Evolutionary conservation across 2,888 invertebrate genomes (phyloP).

Genomic region (Drosophila mimetica): DNA sequence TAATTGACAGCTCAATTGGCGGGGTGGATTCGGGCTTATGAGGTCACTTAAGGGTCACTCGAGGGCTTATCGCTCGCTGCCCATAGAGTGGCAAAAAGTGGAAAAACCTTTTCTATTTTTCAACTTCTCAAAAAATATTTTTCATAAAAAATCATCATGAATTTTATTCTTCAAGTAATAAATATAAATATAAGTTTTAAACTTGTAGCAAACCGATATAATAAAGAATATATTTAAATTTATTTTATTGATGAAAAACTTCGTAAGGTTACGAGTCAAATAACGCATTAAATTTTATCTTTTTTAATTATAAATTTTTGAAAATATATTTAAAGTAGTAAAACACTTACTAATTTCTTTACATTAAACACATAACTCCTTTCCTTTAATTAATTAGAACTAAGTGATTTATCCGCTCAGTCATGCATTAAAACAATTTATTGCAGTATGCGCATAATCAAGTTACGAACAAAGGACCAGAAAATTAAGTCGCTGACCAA

Average conservation of each 20-base stretch:
- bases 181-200: too few species aligned
- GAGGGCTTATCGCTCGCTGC: slow-evolving; percentile 32
- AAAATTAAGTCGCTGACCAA: slow-evolving; percentile 6
- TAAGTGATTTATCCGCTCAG: background rate
- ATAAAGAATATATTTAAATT: too few species aligned
- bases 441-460: background rate
- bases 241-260: too few species aligned
- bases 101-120: background rate
- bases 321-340: too few species aligned
- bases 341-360: too few species aligned
- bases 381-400: background rate
- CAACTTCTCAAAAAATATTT: too few species aligned
- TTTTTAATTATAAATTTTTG: too few species aligned
- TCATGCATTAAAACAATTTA: slow-evolving; percentile 2
- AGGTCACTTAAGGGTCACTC: slow-evolving; percentile 41
- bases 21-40: slow-evolving; percentile 31
- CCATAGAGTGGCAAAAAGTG: slow-evolving; percentile 1
- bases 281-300: too few species aligned
- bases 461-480: slow-evolving; percentile 4
- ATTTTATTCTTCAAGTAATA: too few species aligned
- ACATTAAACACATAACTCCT: background rate
- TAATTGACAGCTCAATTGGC: slow-evolving; percentile 48
- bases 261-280: too few species aligned
- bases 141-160: too few species aligned
- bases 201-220: too few species aligned